Base-by-base conservation (phyloP, 23 tunicate species). In the Styela clava region DNA sequence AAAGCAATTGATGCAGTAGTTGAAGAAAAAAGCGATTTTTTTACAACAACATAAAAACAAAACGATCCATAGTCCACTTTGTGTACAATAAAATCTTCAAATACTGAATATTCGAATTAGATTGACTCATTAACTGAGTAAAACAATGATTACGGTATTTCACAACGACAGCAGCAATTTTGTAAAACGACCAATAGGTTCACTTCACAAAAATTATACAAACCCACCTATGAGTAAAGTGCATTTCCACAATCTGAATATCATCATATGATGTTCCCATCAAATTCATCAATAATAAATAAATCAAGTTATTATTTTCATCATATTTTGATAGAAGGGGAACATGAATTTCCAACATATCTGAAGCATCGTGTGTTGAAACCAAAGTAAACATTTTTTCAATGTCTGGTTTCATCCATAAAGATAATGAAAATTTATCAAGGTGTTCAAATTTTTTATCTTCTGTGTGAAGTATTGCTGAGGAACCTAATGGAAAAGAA, bases 391-490 rank as follows among this genome's bases (percentile, higher is more conserved):
- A 26, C 77, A 71, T 71, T 30, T 71, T 32, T 3, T 71, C 77
- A 21, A 76, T 0, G 18, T 52, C 62, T 7, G 81, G 81, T 24
- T 21, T 35, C 18, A 76, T 76, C 81, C 81, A 76, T 29, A 52
- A 28, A 16, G 81, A 76, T 7, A 76, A 16, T 24, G 81, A 36
- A 76, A 76, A 76, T 33, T 29, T 64, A 76, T 76, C 64, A 0
- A 24, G 16, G 16, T 22, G 77, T 5, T 44, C 56, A 30, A 71
- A 71, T 30, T 26, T 27, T 32, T 28, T 12, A 16, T 71, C 29
- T 32, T 71, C 77, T 33, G 37, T 35, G 12, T 34, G 7, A 36
- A 82, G 52, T 24, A 1, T 32, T 1, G 51, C 78, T 19, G 31
- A 28, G 2, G 64, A 24, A 23, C 35, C 85, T 32, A 82, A 36